Conservation (phyloP, 2,797 vertebrate species). For the Hapalemur alaotrensis region DNA sequence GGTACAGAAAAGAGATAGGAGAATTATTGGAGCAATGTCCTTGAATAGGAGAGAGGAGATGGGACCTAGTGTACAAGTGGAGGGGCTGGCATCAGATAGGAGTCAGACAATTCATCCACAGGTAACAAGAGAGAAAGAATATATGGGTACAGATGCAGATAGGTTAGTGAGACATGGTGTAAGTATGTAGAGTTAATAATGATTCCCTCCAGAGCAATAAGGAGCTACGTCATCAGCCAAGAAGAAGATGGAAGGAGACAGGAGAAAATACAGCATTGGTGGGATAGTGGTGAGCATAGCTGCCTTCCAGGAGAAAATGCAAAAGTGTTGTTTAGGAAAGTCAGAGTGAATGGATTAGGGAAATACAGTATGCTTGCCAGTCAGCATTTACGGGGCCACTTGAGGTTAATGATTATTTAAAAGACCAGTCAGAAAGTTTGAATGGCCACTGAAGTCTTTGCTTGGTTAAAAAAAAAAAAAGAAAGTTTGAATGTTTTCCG, state of each 20-base stretch:
- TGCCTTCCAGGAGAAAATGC: constrained; percentile 82
- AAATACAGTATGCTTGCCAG: neutral
- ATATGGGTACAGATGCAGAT: neutral
- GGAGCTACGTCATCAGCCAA: neutral
- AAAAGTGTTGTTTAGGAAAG: neutral
- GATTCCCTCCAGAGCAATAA: neutral
- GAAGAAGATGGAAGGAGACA: neutral
- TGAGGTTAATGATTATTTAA: constrained; percentile 30
- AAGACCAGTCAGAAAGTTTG: neutral
- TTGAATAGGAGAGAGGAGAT: neutral
- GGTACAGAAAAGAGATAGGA: neutral
- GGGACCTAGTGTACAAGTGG: neutral
- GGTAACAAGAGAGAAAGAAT: neutral
- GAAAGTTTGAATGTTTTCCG: constrained; percentile 8
- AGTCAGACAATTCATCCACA: neutral
- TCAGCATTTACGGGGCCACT: neutral
- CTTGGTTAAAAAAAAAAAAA: neutral
- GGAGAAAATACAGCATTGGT: constrained; percentile 72
- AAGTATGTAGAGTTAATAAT: neutral
- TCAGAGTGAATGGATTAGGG: neutral
- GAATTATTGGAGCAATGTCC: neutral
- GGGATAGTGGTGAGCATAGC: constrained; percentile 88
- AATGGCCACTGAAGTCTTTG: neutral
- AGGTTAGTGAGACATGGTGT: neutral
- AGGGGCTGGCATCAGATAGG: neutral